Evolutionary conservation across 2,888 invertebrate species (phyloP).

Genomic region (Philereme transversata): DNA sequence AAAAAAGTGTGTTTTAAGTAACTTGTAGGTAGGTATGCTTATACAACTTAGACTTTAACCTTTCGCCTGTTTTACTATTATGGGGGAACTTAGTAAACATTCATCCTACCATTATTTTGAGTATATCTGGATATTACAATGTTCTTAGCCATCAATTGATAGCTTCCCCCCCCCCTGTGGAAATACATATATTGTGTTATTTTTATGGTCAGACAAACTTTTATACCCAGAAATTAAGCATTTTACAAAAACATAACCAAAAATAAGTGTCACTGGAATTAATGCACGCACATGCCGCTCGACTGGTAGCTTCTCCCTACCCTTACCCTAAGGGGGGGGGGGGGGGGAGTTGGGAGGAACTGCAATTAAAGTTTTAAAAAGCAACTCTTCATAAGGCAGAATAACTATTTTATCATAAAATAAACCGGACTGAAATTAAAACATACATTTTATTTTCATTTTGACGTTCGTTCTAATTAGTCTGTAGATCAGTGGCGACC

Average conservation of each 20-base stretch:
- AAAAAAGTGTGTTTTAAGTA: too few relatives aligned
- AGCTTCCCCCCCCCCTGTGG: too few relatives aligned
- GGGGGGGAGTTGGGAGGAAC: slow-evolving; percentile 1
- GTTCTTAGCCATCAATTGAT: too few relatives aligned
- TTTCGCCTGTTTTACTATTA: too few relatives aligned
- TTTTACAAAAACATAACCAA: not conserved
- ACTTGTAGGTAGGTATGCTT: too few relatives aligned
- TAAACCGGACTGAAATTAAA: slow-evolving; percentile 6
- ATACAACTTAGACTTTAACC: too few relatives aligned
- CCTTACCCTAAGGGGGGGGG: not conserved
- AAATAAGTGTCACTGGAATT: slow-evolving; percentile 16
- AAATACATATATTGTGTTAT: too few relatives aligned
- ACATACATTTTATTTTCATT: slow-evolving; percentile 1
- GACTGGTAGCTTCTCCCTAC: slow-evolving; percentile 1
- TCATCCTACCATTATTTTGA: too few relatives aligned
- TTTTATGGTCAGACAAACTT: too few relatives aligned
- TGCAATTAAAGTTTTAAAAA: slow-evolving; percentile 30
- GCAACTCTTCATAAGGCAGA: slow-evolving; percentile 26
- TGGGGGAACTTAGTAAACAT: too few relatives aligned
- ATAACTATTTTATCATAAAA: slow-evolving; percentile 26
- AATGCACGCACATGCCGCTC: slow-evolving; percentile 20
- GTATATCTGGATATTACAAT: too few relatives aligned
- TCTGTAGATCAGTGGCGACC: not conserved
- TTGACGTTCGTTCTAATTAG: not conserved
- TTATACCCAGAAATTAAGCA: too few relatives aligned